Conservation (phyloP, 2,113 vertebrate genomes). For the Serilophus lunatus region DNA sequence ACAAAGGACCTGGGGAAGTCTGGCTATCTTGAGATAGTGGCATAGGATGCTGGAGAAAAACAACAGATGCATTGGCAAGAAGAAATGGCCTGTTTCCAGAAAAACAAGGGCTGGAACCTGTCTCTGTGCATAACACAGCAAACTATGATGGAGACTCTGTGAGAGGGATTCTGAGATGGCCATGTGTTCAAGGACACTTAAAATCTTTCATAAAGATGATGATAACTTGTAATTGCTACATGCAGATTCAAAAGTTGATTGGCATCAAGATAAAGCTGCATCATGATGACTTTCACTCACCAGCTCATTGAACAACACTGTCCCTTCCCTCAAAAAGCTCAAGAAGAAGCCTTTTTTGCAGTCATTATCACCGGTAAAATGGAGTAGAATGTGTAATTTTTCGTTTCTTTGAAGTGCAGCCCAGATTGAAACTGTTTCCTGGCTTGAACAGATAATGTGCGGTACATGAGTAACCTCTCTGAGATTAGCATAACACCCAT, state of each 20-base stretch:
- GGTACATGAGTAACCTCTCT: neutral
- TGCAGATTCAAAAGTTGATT: neutral
- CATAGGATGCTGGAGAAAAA: neutral
- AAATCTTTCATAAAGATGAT: neutral
- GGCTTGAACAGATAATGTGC: neutral
- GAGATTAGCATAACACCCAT: neutral
- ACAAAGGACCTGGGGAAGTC: neutral
- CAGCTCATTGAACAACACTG: neutral
- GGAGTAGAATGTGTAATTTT: neutral
- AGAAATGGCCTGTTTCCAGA: neutral
- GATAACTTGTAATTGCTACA: neutral
- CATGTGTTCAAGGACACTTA: neutral
- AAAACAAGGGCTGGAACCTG: neutral
- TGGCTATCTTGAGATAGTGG: neutral
- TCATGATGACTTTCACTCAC: neutral
- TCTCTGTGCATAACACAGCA: neutral
- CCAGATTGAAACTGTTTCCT: slow-evolving; percentile 14
- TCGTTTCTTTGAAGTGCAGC: slow-evolving; percentile 42
- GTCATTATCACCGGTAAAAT: neutral
- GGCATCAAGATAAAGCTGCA: neutral
- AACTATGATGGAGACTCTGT: fast-evolving
- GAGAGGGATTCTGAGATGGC: neutral
- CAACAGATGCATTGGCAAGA: neutral
- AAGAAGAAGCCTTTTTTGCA: neutral
- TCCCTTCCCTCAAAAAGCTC: neutral